Base-by-base conservation (phyloP, 2,113 vertebrate species). In the Phocoena phocoena region DNA sequence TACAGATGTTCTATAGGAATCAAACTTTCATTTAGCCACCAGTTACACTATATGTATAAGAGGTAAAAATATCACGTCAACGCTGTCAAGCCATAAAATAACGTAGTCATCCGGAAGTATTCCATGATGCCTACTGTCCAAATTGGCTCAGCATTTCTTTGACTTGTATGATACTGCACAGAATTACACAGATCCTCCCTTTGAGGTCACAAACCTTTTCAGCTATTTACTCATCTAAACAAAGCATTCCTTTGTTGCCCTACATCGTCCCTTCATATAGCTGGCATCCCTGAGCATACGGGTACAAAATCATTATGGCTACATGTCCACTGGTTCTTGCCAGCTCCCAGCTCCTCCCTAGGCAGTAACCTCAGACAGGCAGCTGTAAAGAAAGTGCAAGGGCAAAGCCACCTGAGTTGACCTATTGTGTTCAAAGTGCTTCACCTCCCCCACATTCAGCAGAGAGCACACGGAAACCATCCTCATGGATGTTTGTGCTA, bases 1-100 rank as follows among this genome's bases (percentile, higher is more conserved):
- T 73, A 62, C 25, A 62, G 82, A 68, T 21, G 80, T 79, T 76
- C 47, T 70, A 38, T 15, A 31, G 44, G 28, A 95, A 87, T 92
- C 17, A 44, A 60, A 38, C 25, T 90, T 97, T 84, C 38, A n/a
- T n/a, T 90, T 90, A 88, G 38, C 47, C 91, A 82, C 82, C 38
- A 62, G 23, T 88, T 60, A 58, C 8, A 38, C 33, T 67, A 8
- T 36, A 50, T 58, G 38, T 21, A 50, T 47, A 86, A 93, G 41
- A 89, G 86, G 4, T 44, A 79, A 47, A 95, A 90, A 88, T 41
- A 76, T 15, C 38, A 71, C 44, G 3, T 86, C 53, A 44, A 41
- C 33, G 89, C 47, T 68, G 36, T 70, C 36, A 87, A 53, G n/a
- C 44, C 26, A 84, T 36, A 62, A 90, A 84, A 92, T 55, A 50